Evolutionary conservation across 2,888 invertebrate species (phyloP).

Genomic region (Drepana falcataria): DNA sequence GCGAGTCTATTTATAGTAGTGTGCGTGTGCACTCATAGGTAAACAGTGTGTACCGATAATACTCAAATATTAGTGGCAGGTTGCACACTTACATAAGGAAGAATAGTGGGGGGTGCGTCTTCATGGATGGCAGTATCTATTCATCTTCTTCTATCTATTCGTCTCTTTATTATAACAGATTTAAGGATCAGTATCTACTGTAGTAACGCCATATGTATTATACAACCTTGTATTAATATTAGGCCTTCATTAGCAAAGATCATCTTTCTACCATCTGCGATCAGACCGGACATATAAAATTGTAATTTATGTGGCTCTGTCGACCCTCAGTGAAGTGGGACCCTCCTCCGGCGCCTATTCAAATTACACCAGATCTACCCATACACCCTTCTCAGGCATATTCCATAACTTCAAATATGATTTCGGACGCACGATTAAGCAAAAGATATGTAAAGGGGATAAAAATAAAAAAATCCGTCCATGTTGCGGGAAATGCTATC

Average conservation of each 20-base stretch:
- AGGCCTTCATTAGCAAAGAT: conserved; percentile 12
- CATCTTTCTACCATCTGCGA: conserved; percentile 15
- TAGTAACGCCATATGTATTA: too few relatives aligned
- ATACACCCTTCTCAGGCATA: conserved; percentile 29
- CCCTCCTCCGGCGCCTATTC: conserved; percentile 43
- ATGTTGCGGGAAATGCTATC: conserved; percentile 8
- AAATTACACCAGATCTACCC: conserved; percentile 40
- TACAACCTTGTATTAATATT: too few relatives aligned
- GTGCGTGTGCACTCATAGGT: too few relatives aligned
- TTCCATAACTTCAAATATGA: conserved; percentile 44
- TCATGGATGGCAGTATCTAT: too few relatives aligned
- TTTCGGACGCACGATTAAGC: conserved; percentile 46
- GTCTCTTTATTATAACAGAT: too few relatives aligned
- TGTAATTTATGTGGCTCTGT: conserved; percentile 55
- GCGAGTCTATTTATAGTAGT: too few relatives aligned
- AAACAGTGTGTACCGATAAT: too few relatives aligned
- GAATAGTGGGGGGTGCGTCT: too few relatives aligned
- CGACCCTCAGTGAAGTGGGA: conserved; percentile 47
- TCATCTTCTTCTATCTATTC: too few relatives aligned
- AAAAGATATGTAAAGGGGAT: conserved; percentile 27
- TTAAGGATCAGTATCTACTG: too few relatives aligned
- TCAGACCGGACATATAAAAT: conserved; percentile 47
- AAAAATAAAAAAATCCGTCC: conserved; percentile 17
- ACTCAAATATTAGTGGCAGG: too few relatives aligned
- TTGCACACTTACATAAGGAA: too few relatives aligned